Conservation (phyloP, 2,113 vertebrate genomes). For the Sylvia atricapilla region DNA sequence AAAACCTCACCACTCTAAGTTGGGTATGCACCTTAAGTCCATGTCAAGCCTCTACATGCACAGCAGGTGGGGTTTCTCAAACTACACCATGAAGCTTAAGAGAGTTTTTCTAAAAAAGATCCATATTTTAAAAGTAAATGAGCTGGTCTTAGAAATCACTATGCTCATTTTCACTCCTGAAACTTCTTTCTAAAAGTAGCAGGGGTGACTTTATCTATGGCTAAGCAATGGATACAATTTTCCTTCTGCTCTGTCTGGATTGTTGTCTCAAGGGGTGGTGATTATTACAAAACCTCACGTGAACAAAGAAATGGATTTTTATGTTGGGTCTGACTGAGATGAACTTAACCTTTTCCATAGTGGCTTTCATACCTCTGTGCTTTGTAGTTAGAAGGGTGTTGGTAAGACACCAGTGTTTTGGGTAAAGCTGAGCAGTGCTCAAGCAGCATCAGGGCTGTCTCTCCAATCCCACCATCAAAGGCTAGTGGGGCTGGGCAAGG, state of each 20-base stretch:
- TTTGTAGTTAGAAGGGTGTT: background rate
- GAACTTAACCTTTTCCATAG: background rate
- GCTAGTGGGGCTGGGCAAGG: background rate
- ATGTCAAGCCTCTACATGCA: background rate
- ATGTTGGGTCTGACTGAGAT: background rate
- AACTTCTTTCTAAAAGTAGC: background rate
- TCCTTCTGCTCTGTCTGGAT: background rate
- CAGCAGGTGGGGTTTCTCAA: background rate
- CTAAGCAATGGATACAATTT: background rate
- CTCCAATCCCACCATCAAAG: background rate
- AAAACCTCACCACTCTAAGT: background rate
- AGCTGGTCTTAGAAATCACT: background rate
- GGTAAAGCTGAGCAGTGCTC: background rate
- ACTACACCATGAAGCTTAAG: background rate
- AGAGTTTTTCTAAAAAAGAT: background rate
- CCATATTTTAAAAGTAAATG: background rate
- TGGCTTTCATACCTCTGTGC: background rate
- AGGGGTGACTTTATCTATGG: background rate
- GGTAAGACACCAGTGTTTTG: background rate
- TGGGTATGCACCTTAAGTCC: too few relatives aligned
- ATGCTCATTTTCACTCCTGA: background rate
- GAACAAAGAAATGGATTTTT: background rate
- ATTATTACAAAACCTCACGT: rapidly evolving
- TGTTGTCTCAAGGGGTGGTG: background rate
- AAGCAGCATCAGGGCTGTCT: background rate